A percentile compares a stretch with the other conserved stretches of the same genome.
Conservation (phyloP, 2,797 vertebrate genomes). For the Iguana delicatissima region DNA sequence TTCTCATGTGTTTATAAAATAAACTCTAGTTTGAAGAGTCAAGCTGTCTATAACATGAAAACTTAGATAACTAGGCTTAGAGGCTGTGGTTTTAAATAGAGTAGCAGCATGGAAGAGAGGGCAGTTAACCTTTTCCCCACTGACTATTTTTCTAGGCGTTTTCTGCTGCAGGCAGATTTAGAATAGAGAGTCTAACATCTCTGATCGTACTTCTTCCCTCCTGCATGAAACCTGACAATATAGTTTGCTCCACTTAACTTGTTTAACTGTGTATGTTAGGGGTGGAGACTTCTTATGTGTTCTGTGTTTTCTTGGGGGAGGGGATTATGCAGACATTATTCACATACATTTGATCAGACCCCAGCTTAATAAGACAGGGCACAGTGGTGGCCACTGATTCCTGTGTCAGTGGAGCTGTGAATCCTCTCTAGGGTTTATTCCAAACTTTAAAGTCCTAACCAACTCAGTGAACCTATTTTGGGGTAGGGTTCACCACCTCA, state of each 20-base stretch:
- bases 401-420: no score
- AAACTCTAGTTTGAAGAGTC: constrained; percentile 8
- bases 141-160: not conserved
- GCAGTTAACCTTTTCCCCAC: not conserved
- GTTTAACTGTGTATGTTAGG: not conserved
- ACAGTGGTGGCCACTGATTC: no score
- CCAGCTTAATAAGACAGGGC: not conserved
- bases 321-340: not conserved
- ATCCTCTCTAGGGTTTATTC: no score
- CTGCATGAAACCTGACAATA: not conserved
- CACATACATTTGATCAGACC: not conserved
- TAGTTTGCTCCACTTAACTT: not conserved
- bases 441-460: no score
- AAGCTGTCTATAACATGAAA: not conserved
- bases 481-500: no score
- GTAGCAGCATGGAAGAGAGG: not conserved
- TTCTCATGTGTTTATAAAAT: constrained; percentile 17
- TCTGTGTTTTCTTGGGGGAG: not conserved
- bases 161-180: not conserved
- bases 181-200: not conserved
- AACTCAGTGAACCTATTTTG: no score
- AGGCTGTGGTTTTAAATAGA: not conserved
- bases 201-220: not conserved
- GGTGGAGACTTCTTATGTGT: not conserved
- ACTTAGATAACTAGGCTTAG: not conserved